Percentiles rank a stretch among this genome's conserved stretches.
These are phyloP conservation scores for Lamellibrachia luymesi DNA, from an alignment of 1,140 invertebrate species.

Conservation along the genomic window DNA sequence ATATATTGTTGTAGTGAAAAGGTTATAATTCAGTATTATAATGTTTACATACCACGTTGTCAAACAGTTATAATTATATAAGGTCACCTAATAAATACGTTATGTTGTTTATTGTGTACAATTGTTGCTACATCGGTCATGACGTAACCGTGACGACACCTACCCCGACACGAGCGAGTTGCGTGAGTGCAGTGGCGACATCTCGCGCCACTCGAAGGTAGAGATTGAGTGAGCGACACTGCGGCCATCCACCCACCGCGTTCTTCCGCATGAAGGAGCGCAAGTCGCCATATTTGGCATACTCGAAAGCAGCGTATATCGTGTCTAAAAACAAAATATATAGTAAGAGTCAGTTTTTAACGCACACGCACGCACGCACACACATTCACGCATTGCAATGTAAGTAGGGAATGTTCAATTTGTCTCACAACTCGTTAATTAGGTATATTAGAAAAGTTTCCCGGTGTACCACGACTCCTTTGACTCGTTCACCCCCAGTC, in stretches of 20 bases:
- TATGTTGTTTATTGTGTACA: background rate
- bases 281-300: background rate
- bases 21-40: background rate
- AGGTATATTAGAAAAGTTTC: too few relatives aligned
- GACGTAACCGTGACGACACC: background rate
- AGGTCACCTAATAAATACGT: background rate
- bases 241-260: background rate
- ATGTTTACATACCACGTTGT: background rate
- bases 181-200: background rate
- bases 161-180: background rate
- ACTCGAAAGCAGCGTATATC: background rate
- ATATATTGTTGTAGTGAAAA: background rate
- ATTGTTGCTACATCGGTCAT: background rate
- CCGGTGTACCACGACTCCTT: too few relatives aligned
- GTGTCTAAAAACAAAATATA: background rate
- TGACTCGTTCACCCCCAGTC: too few relatives aligned
- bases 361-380: too few relatives aligned
- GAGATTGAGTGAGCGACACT: background rate
- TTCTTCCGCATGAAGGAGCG: background rate
- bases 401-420: background rate
- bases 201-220: background rate
- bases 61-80: background rate
- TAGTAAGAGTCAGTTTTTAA: background rate
- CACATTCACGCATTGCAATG: background rate
- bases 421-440: background rate